Base-by-base conservation (phyloP, 2,113 vertebrate genomes). In the Gnathonemus echidnorhynchus region DNA sequence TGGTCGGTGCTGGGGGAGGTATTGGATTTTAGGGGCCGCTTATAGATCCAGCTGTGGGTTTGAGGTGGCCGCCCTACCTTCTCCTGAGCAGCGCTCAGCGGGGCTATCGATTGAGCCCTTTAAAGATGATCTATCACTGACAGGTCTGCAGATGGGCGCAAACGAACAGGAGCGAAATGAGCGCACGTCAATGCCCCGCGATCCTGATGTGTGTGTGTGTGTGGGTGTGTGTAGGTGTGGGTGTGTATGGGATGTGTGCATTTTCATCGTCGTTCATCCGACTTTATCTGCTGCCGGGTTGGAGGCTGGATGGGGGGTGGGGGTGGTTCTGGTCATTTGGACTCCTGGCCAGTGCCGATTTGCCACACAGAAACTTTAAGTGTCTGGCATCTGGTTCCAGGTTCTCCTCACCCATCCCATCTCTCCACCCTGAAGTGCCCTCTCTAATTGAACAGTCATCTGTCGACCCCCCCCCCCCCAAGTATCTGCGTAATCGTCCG, bases 81-180 rank as follows among this genome's bases (percentile, higher is more conserved):
- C 11, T 87, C 50, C 15, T 19, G 15, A 49, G 86, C 49, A 56
- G 24, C 86, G 48, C 48, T 27, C 49, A 53, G 86, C 49, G 2
- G 46, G 74, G 86, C 86, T 87, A 87, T 87, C 27, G 86, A 87
- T 56, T 13, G 86, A 52, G 86, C 27, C 86, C 86, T 53, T 87
- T 53, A 35, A 53, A 87, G 86, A 87, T 95, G 94, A 94, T 95
- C 94, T 95, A 94, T 93, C 93, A 94, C 94, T 92, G 93, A 92
- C 91, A 93, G 93, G 93, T 93, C 94, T 92, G 92, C 93, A 95
- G 95, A 95, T 95, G 94, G 94, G 95, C 93, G 91, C 93, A 90
- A 93, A 93, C 93, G 93, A 94, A 93, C 93, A 92, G 50, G 49
- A 39, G 49, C n/a, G 91, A 92, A 92, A 90, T 91, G 89, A 89